Base-by-base conservation (phyloP, 2,888 invertebrate species). In the Ceramica pisi region DNA sequence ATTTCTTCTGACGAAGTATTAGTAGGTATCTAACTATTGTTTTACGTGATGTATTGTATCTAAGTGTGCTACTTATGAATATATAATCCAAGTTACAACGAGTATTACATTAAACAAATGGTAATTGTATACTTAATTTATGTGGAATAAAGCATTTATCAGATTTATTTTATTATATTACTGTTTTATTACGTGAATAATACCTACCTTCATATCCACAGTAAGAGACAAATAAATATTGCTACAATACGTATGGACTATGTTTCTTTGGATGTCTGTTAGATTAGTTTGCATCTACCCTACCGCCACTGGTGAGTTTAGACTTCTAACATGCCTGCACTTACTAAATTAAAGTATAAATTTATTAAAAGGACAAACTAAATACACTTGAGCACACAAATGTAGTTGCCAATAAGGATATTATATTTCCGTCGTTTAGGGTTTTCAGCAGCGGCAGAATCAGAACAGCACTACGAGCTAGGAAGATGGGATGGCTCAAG, bases 101-200 rank as follows among this genome's bases (percentile, higher is more conserved):
- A 10, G 16, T 41, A 59, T 23, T 31, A 35, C 3, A 59, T 50
- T 31, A 59, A 23, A 38, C n/a, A 48, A 12, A 62, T 56, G 6
- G 26, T 66, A 55, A 66, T 67, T 75, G 31, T 65, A 62, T 57
- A 59, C 9, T 21, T 65, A n/a, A 46, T 62, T 48, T 44, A 63
- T 68, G 51, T 55, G 46, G 14, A 78, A 75, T 78, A 80, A 80
- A 80, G 62, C 63, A 71, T 75, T 80, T 80, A 75, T 75, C 53
- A 57, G 66, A 78, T 62, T 78, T 81, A 81, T 81, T 77, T 81
- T 75, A 81, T 67, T 67, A 71, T 19, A 4, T 38, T 6, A 35
- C 9, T 78, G 53, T 81, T 78, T 80, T 81, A 81, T 77, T 77
- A 23, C 23, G n/a, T 41, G 7, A 50, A 44, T 4, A 21, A 35